phyloP scores from a whole-genome alignment of 1,140 invertebrate genomes.

The Drosophila oshimai region DNA sequence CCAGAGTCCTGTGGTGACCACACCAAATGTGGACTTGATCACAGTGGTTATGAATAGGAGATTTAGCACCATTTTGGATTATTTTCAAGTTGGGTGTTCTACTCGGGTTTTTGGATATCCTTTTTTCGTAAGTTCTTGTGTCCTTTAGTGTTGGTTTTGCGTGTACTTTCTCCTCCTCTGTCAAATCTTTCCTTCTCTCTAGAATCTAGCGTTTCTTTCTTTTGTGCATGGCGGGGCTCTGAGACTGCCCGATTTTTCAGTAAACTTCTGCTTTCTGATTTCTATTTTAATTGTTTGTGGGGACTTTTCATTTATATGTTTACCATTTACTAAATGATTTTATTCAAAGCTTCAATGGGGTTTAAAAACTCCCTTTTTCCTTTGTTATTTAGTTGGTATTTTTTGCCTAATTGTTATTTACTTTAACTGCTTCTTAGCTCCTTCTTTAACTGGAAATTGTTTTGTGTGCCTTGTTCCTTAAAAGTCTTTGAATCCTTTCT shows the following conservation, averaged over 20 bases:
- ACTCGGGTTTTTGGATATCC: too few relatives aligned
- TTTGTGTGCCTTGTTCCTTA: not conserved
- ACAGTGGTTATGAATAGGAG: constrained; percentile 89
- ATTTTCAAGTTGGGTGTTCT: not conserved
- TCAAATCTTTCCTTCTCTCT: too few relatives aligned
- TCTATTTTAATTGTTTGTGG: not conserved
- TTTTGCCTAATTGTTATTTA: not conserved
- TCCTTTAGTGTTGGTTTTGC: not conserved
- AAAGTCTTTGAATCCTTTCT: not conserved
- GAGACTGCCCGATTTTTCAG: not conserved
- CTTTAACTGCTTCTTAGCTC: not conserved
- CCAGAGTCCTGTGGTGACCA: constrained; percentile 90
- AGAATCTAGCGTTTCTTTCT: constrained; percentile 62
- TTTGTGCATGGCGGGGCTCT: constrained; percentile 62
- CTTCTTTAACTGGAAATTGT: not conserved
- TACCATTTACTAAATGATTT: not conserved
- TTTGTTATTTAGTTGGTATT: not conserved
- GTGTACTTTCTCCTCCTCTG: not conserved
- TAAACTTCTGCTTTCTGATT: not conserved
- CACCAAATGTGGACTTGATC: constrained; percentile 88
- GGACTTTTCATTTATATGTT: not conserved
- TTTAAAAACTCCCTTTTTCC: not conserved
- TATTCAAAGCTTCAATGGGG: too few relatives aligned
- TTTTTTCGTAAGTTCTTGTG: too few relatives aligned
- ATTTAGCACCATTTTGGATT: constrained; percentile 86